A percentile compares a stretch with the other conserved stretches of the same genome.
These are phyloP conservation scores for Enteromius unitaeniatus DNA, from an alignment of 2,797 vertebrate genomes.

Conservation along the genomic window DNA sequence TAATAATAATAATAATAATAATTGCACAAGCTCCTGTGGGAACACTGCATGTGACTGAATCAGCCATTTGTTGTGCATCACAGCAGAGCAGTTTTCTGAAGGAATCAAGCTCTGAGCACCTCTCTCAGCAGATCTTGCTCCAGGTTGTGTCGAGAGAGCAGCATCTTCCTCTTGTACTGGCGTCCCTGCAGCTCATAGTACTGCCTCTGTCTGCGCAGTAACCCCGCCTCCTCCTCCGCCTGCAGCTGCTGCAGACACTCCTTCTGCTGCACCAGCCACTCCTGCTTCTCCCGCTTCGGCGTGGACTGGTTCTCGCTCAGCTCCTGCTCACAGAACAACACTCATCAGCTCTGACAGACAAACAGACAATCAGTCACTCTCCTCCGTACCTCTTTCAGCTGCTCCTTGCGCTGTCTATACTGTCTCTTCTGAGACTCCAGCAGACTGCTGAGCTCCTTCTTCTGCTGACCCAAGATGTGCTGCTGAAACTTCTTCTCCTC, in stretches of 20 bases:
- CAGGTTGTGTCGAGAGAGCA: constrained; percentile 88
- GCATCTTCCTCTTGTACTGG: constrained; percentile 93
- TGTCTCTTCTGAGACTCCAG: constrained; percentile 90
- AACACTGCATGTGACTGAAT: background rate
- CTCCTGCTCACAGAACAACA: constrained; percentile 73
- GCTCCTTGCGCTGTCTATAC: constrained; percentile 91
- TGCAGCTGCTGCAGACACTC: constrained; percentile 92
- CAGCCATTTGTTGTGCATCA: too few species aligned
- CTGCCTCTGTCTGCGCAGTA: constrained; percentile 89
- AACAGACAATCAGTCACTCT: background rate
- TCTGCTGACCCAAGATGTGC: constrained; percentile 90
- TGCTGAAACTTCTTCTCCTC: constrained; percentile 96
- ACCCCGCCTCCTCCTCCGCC: constrained; percentile 88
- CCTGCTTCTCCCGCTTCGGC: constrained; percentile 92
- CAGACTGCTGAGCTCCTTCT: constrained; percentile 88
- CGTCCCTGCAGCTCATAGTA: constrained; percentile 92
- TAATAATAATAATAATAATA: too few species aligned
- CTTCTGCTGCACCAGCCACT: constrained; percentile 93
- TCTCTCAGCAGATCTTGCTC: constrained; percentile 86
- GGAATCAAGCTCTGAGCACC: constrained; percentile 32
- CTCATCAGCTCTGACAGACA: background rate
- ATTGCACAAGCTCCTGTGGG: background rate
- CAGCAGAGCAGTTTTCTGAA: too few species aligned
- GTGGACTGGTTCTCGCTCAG: constrained; percentile 94
- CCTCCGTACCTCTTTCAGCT: constrained; percentile 88